Percentiles rank a stretch among this genome's conserved stretches.
Conservation (phyloP, 2,797 vertebrate genomes). For the Eurystomus glaucurus region DNA sequence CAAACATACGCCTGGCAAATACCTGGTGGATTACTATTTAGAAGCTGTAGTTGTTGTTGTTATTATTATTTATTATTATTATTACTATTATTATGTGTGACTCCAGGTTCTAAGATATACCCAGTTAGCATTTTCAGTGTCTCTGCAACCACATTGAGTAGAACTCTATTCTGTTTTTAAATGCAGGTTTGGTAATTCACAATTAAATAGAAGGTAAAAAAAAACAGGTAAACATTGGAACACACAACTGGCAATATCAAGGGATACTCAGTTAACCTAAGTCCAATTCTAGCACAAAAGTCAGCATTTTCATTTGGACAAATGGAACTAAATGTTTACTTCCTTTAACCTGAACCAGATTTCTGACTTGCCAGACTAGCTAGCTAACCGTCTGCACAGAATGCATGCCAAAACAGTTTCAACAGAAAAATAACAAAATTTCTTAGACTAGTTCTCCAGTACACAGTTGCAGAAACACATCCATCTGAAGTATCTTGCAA, state of each 20-base stretch:
- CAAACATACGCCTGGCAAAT: neutral
- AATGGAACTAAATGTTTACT: neutral
- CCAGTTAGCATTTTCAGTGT: neutral
- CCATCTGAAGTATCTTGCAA: neutral
- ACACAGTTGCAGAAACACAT: neutral
- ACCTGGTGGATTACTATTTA: neutral
- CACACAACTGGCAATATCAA: neutral
- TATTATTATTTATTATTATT: too few relatives aligned
- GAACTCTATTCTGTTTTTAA: neutral
- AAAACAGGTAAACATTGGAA: neutral
- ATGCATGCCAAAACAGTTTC: neutral
- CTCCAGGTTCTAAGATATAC: neutral
- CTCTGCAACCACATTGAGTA: neutral
- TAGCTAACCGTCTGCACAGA: neutral
- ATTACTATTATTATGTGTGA: neutral
- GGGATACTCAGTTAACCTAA: neutral
- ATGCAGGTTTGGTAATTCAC: neutral
- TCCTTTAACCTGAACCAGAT: neutral
- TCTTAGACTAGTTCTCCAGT: neutral
- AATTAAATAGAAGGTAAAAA: neutral
- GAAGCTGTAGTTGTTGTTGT: neutral
- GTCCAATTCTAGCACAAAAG: neutral
- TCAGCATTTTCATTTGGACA: neutral
- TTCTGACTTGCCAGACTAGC: neutral
- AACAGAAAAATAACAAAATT: neutral